phyloP scores from a whole-genome alignment of 1,140 invertebrate genomes.

The Drosophila seguyi region DNA sequence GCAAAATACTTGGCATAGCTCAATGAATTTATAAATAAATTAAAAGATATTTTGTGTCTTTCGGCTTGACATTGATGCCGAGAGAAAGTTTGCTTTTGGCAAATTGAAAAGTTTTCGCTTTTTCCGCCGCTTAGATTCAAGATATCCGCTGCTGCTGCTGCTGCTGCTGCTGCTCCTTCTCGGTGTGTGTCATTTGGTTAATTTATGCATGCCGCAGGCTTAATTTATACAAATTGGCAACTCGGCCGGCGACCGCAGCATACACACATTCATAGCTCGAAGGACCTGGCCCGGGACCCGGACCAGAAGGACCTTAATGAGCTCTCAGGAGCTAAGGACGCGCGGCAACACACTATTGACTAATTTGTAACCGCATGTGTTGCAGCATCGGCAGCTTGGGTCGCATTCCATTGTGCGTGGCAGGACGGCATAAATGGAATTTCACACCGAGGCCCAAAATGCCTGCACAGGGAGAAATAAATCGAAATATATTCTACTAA shows the following conservation, averaged over 20 bases:
- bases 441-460: constrained; percentile 46
- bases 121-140: constrained; percentile 25
- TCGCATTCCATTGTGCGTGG: constrained; percentile 62
- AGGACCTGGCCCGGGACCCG: not conserved
- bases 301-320: constrained; percentile 57
- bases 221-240: constrained; percentile 77
- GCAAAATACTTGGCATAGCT: constrained; percentile 43
- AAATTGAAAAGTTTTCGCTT: constrained; percentile 68
- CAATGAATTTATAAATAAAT: constrained; percentile 76
- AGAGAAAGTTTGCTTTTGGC: constrained; percentile 25
- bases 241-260: constrained; percentile 37
- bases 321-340: constrained; percentile 49
- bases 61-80: constrained; percentile 57
- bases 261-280: constrained; percentile 4
- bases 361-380: constrained; percentile 78
- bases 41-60: constrained; percentile 72
- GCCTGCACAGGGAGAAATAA: constrained; percentile 6
- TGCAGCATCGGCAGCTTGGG: constrained; percentile 56
- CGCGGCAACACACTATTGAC: constrained; percentile 64
- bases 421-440: constrained; percentile 67
- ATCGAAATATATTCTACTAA: not conserved
- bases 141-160: constrained; percentile 15
- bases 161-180: not conserved
- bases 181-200: constrained; percentile 34
- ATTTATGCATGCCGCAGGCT: constrained; percentile 63